Conservation (phyloP, 2,113 vertebrate species). For the Melanotaenia duboulayi region DNA sequence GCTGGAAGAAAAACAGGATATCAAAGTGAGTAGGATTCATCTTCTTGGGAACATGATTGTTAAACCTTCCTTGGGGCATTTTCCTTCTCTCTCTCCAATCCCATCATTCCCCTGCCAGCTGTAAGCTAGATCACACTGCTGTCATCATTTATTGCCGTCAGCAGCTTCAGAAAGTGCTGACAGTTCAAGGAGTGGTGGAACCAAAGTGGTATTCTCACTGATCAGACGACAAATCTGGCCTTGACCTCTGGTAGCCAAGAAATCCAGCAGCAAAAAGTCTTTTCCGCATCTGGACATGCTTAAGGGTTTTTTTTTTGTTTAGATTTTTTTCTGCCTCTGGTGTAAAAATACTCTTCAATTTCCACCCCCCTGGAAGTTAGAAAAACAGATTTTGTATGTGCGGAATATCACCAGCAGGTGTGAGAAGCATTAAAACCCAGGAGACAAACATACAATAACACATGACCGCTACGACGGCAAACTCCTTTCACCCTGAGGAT, state of each 20-base stretch:
- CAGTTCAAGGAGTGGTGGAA: not conserved
- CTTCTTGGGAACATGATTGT: not conserved
- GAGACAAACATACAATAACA: not conserved
- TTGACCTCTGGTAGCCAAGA: constrained; percentile 8
- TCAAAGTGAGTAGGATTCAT: no score
- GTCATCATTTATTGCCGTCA: constrained; percentile 29
- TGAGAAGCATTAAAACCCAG: constrained; percentile 27
- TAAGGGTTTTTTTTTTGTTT: not conserved
- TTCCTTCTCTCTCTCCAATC: not conserved
- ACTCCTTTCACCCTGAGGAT: not conserved
- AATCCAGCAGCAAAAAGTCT: constrained; percentile 2
- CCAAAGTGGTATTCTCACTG: constrained; percentile 9
- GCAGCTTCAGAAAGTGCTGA: constrained; percentile 20
- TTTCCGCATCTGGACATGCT: constrained; percentile 11
- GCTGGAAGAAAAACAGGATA: no score
- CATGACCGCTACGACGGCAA: constrained; percentile 15
- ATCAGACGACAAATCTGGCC: constrained; percentile 13
- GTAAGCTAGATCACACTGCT: constrained; percentile 17
- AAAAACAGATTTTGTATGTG: constrained; percentile 30
- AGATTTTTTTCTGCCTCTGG: constrained; percentile 21
- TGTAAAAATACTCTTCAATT: constrained; percentile 24
- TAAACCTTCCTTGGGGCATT: not conserved
- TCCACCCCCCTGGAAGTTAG: constrained; percentile 6
- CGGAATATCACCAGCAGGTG: constrained; percentile 14
- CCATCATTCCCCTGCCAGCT: constrained; percentile 1